A percentile compares a stretch with the other conserved stretches of the same genome.
Conservation (phyloP, 2,888 invertebrate genomes). For the Temnothorax ravouxi region DNA sequence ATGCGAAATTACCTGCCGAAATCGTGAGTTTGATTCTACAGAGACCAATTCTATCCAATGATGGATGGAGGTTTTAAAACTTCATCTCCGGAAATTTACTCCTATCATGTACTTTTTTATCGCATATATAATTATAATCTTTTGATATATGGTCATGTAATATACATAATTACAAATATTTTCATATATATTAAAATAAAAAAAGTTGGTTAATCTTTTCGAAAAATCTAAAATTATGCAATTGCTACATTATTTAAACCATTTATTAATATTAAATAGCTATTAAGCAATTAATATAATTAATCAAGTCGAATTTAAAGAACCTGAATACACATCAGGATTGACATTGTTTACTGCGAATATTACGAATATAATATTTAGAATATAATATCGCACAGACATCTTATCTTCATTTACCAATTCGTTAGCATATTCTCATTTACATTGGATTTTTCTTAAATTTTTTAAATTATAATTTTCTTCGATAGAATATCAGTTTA, state of each 20-base stretch:
- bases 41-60: neutral
- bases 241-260: neutral
- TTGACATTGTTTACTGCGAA: neutral
- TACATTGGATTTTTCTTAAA: neutral
- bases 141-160: neutral
- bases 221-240: neutral
- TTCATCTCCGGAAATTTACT: neutral
- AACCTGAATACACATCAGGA: neutral
- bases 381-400: neutral
- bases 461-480: slow-evolving; percentile 1
- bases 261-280: no score
- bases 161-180: neutral
- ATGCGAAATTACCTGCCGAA: neutral
- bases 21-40: neutral
- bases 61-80: neutral
- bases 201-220: neutral
- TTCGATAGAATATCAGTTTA: neutral
- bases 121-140: neutral
- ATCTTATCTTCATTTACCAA: neutral
- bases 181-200: neutral
- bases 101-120: neutral
- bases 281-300: neutral
- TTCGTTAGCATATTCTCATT: neutral
- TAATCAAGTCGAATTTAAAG: neutral
- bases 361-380: neutral